Percentiles rank a stretch among this genome's conserved stretches.
Conservation (phyloP, 1,140 invertebrate genomes). For the Bombus waltoni region DNA sequence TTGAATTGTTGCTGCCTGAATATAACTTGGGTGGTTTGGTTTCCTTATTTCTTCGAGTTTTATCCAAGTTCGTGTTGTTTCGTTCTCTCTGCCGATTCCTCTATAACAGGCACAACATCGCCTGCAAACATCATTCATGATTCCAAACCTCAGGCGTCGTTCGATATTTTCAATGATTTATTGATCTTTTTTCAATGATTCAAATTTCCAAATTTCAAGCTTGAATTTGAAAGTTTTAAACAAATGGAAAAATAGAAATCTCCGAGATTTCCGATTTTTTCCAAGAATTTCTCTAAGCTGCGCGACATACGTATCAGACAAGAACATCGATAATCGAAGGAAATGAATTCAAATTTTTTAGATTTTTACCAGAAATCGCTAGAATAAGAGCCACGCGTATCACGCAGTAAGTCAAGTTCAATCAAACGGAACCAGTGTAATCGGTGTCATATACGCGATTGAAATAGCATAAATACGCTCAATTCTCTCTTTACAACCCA, state of each 20-base stretch:
- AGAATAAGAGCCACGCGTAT: no score
- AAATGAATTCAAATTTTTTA: no score
- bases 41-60: neutral
- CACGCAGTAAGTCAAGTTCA: neutral
- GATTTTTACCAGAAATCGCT: no score
- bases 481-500: neutral
- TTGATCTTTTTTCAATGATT: no score
- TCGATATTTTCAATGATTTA: neutral
- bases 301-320: neutral
- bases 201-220: no score
- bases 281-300: no score
- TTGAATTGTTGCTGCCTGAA: slow-evolving; percentile 67
- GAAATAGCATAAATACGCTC: neutral
- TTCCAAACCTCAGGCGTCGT: neutral
- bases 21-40: slow-evolving; percentile 37
- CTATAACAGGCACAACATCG: neutral
- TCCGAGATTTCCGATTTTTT: no score
- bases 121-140: neutral
- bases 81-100: neutral
- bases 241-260: no score
- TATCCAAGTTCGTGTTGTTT: slow-evolving; percentile 27
- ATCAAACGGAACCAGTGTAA: no score
- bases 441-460: no score
- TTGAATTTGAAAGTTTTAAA: no score
- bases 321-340: neutral